phyloP scores from a whole-genome alignment of 2,888 invertebrate genomes.

The Mythimna ferrago region DNA sequence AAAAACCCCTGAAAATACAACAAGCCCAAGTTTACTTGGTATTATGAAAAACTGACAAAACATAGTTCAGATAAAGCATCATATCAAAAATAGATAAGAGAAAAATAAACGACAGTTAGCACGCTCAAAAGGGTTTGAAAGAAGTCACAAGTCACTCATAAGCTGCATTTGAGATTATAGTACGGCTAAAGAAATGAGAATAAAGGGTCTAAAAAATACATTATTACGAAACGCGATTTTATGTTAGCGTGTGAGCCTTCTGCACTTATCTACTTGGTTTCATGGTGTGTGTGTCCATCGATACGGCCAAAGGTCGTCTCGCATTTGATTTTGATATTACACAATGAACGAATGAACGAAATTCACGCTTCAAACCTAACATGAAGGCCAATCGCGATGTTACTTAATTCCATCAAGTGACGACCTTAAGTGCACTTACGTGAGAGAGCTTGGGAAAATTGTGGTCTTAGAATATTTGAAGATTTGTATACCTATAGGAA shows the following conservation, averaged over 20 bases:
- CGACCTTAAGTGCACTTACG: constrained; percentile 74
- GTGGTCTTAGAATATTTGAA: constrained; percentile 12
- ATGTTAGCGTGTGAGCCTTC: constrained; percentile 2
- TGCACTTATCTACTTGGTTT: constrained; percentile 1
- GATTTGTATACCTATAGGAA: background rate
- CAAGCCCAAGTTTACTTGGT: too few species aligned
- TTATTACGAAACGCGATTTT: background rate
- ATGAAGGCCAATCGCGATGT: constrained; percentile 78
- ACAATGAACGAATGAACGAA: constrained; percentile 80
- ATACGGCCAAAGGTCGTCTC: constrained; percentile 75
- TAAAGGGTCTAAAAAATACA: too few species aligned
- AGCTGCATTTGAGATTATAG: background rate
- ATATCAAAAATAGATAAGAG: too few species aligned
- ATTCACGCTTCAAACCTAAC: constrained; percentile 76
- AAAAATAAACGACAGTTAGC: too few species aligned
- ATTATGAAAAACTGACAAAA: too few species aligned
- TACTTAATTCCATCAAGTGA: constrained; percentile 76
- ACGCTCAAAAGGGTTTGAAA: too few species aligned
- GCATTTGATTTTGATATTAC: constrained; percentile 72
- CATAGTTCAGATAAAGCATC: too few species aligned
- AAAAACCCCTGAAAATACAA: too few species aligned
- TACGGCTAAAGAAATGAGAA: background rate
- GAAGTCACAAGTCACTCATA: too few species aligned
- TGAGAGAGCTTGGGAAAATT: constrained; percentile 62
- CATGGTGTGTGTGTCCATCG: constrained; percentile 71